Base-by-base conservation (phyloP, 1,140 invertebrate genomes). In the Zaprionus camerounensis region DNA sequence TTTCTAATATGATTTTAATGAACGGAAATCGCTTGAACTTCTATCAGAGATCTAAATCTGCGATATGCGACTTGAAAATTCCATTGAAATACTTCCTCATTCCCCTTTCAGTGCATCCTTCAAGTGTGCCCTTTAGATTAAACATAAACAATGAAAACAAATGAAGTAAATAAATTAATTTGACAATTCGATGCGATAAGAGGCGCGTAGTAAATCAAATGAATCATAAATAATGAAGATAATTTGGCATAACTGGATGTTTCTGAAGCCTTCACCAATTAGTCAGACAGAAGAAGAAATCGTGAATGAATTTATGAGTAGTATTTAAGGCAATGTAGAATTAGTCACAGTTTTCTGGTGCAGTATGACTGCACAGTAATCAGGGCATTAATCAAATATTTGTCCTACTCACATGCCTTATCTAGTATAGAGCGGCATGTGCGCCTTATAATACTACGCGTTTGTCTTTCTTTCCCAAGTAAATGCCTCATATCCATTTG, bases 91-190 rank as follows among this genome's bases (percentile, higher is more conserved):
- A 24, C 20, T 51, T 51, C 46, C 46, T 13, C 46, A 69, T 44
- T 26, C 15, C 5, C 6, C 9, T 46, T 44, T 20, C 12, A 3
- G 13, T 46, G 17, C 55, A 65, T 61, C 34, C 56, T 62, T 51
- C 31, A 56, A 62, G 36, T 36, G 17, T 22, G 41, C 34, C 55
- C 41, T 67, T 63, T 20, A 75, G 67, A 70, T 70, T 70, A 46
- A 49, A 49, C 51, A 28, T 31, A 72, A 61, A 12, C 55, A 2
- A 34, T 31, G 46, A 58, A 12, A 55, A 67, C 15, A 61, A 59
- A 73, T 72, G 66, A 28, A 55, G 59, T 44, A 61, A 59, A 68
- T 72, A 72, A 38, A 66, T 66, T 53, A 73, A 59, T 73, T 20
- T 61, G 49, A 69, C 56, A 68, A 46, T 67, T 38, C 3, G 7